Conservation (phyloP, 2,113 vertebrate species). For the Atlantisia rogersi region DNA sequence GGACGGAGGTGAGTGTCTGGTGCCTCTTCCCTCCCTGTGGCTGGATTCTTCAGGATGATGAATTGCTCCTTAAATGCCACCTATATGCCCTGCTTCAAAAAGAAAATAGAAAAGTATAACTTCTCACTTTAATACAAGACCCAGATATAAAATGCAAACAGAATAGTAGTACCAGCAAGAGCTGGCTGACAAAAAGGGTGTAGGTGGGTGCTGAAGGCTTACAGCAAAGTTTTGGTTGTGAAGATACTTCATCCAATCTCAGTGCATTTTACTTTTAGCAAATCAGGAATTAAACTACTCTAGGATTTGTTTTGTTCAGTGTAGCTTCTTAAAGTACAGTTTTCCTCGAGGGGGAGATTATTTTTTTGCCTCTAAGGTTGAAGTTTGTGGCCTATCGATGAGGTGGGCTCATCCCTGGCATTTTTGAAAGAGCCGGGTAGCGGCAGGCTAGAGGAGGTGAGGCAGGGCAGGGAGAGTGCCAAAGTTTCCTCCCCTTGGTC, state of each 20-base stretch:
- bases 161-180: neutral
- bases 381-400: neutral
- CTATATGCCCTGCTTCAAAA: neutral
- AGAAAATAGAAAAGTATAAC: fast-evolving
- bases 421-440: neutral
- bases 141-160: neutral
- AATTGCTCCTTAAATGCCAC: neutral
- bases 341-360: neutral
- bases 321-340: neutral
- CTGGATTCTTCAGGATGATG: neutral
- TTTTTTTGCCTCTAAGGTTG: neutral
- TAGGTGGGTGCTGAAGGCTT: neutral
- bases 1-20: constrained; percentile 86
- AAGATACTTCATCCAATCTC: neutral
- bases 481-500: neutral
- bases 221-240: neutral
- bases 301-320: neutral
- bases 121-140: neutral
- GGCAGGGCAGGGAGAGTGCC: neutral
- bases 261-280: neutral
- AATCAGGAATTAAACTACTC: neutral
- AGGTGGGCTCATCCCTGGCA: neutral
- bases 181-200: neutral
- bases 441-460: neutral
- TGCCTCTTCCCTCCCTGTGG: too few species aligned